Percentiles rank a stretch among this genome's conserved stretches.
Evolutionary conservation across 2,113 vertebrate genomes (phyloP).

Genomic region (Hypomesus transpacificus): DNA sequence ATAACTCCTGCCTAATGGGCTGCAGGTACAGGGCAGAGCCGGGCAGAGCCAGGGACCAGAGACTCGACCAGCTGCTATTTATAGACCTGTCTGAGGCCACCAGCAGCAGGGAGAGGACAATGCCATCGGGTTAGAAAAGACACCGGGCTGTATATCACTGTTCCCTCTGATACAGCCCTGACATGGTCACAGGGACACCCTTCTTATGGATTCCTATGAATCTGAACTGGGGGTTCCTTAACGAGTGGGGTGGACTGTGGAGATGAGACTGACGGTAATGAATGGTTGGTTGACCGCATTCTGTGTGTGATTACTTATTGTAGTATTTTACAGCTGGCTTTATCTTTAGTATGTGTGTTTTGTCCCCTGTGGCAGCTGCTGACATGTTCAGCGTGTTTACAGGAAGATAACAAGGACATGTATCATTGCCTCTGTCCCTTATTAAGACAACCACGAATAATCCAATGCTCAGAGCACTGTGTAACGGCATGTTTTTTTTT

Average conservation of each 20-base stretch:
- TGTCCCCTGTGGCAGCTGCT: constrained; percentile 59
- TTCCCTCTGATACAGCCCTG: constrained; percentile 31
- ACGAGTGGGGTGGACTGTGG: too few relatives aligned
- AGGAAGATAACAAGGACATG: constrained; percentile 65
- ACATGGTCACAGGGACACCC: too few relatives aligned
- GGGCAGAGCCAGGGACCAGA: constrained; percentile 31
- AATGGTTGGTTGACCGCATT: too few relatives aligned
- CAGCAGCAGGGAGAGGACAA: constrained; percentile 59
- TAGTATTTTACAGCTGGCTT: too few relatives aligned
- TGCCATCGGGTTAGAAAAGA: constrained; percentile 50
- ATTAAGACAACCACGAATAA: constrained; percentile 51
- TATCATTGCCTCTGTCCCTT: constrained; percentile 65
- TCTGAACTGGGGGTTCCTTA: too few relatives aligned
- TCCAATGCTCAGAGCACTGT: too few relatives aligned
- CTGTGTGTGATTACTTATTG: too few relatives aligned
- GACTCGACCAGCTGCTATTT: constrained; percentile 52
- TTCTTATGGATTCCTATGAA: too few relatives aligned
- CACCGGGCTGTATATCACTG: constrained; percentile 50
- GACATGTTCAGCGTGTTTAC: constrained; percentile 61
- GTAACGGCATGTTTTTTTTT: too few relatives aligned
- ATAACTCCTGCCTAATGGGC: constrained; percentile 75
- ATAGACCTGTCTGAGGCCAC: constrained; percentile 62
- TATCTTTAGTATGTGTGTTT: constrained; percentile 41
- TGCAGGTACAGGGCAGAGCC: constrained; percentile 51
- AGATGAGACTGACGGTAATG: too few relatives aligned